A percentile compares a stretch with the other conserved stretches of the same genome.
These are phyloP conservation scores for Butorides virescens DNA, from an alignment of 2,113 vertebrate species.

Conservation along the genomic window DNA sequence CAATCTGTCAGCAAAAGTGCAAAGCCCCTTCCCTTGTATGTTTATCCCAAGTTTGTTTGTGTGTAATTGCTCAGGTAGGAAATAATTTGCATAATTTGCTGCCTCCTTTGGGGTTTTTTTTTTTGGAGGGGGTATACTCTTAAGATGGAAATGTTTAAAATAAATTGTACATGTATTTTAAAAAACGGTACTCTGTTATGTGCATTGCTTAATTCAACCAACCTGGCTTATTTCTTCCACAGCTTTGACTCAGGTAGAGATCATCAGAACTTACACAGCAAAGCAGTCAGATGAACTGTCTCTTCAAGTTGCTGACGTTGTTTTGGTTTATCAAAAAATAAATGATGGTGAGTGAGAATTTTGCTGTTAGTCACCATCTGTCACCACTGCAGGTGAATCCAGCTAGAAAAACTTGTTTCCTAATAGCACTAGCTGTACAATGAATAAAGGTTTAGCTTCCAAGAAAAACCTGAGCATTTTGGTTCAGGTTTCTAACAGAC, in stretches of 20 bases:
- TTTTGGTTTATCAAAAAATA: conserved; percentile 87
- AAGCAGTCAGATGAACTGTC: conserved; percentile 94
- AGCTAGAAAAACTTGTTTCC: neutral
- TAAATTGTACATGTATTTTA: rapidly evolving
- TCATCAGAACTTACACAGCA: conserved; percentile 88
- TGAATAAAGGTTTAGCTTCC: neutral
- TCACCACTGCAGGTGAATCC: neutral
- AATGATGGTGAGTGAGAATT: conserved; percentile 80
- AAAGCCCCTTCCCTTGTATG: rapidly evolving
- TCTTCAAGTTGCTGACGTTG: conserved; percentile 94
- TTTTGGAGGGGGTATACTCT: rapidly evolving
- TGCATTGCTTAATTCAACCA: neutral
- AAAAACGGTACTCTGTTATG: neutral
- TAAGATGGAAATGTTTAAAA: rapidly evolving
- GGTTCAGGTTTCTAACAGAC: neutral
- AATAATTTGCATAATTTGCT: neutral
- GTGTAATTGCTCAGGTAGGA: neutral
- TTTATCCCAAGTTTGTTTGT: neutral
- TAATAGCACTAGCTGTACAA: rapidly evolving
- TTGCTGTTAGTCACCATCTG: neutral
- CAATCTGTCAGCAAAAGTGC: neutral
- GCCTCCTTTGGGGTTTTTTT: neutral
- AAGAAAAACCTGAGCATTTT: rapidly evolving
- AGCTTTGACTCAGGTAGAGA: conserved; percentile 90
- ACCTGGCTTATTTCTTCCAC: neutral